Evolutionary conservation across 1,140 invertebrate species (phyloP), one percentile per base, ranked within the genome.

Genomic region (Panagrolaimus sp.): DNA sequence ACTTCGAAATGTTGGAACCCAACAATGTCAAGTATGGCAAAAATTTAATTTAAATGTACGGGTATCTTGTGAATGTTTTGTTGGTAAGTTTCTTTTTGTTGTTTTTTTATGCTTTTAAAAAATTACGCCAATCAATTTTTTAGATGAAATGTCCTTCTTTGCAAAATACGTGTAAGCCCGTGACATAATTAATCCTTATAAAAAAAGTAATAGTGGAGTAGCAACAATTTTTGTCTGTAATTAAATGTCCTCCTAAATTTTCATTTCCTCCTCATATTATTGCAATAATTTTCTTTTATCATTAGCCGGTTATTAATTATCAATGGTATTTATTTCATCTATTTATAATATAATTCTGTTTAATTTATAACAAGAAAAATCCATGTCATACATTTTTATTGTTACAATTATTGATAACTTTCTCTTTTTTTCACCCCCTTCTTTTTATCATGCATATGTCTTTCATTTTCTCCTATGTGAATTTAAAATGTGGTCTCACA

Each of bases 121-220:
- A 38, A 26, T 28, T 24, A 12, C 5, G 1, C 7, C 7, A 38
- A 38, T n/a, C n/a, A 38, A 38, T 4, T n/a, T 68, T 81, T 67
- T 63, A 79, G 79, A 82, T 68, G 82, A 83, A 64, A 82, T 83
- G 82, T 80, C 77, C 12, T 82, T 82, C 66, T 82, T 82, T 52
- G 73, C 81, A 21, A 82, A 83, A 75, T 82, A 82, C 71, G 80
- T 82, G 43, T 83, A 74, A 38, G 32, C 32, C 32, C 32, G 32
- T 38, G 2, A 38, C 32, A 7, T 38, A 38, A 38, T 4, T 7
- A 38, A 38, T 4, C 32, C n/a, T n/a, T n/a, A n/a, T n/a, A n/a
- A 38, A 38, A 4, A 4, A 38, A 38, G 7, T 7, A 38, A 38
- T 38, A 38, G 32, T 38, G 7, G 2, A 38, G 32, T 38, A 7